Percentiles rank a stretch among this genome's conserved stretches.
Conservation (phyloP, 2,888 invertebrate genomes). For the Drosophila pseudotalamancana region DNA sequence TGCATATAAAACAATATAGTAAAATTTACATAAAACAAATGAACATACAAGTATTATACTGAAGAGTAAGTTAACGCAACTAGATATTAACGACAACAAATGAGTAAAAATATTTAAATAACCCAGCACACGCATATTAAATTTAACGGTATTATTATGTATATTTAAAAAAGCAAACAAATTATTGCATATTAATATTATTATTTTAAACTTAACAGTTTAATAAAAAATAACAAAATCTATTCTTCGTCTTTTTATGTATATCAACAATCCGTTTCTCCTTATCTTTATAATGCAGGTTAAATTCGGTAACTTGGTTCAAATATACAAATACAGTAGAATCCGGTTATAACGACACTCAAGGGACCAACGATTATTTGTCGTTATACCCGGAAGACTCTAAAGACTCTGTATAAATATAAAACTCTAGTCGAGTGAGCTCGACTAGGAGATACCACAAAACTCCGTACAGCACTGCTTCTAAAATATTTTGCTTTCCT, state of each 20-base stretch:
- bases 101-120: conserved; percentile 38
- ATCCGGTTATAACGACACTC: too few relatives aligned
- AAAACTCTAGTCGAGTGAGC: too few relatives aligned
- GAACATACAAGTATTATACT: conserved; percentile 50
- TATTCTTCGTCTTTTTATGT: neutral
- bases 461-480: too few relatives aligned
- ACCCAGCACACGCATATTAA: conserved; percentile 73
- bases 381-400: too few relatives aligned
- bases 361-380: too few relatives aligned
- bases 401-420: too few relatives aligned
- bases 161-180: conserved; percentile 66
- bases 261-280: too few relatives aligned
- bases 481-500: too few relatives aligned
- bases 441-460: too few relatives aligned
- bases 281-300: too few relatives aligned
- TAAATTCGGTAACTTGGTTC: too few relatives aligned
- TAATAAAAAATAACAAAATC: conserved; percentile 70
- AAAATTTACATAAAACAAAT: conserved; percentile 74
- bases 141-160: conserved; percentile 75
- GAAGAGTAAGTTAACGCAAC: conserved; percentile 42
- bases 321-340: too few relatives aligned
- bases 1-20: conserved; percentile 76
- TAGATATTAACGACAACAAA: conserved; percentile 42
- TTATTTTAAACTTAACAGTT: conserved; percentile 79
- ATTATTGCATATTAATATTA: conserved; percentile 78